These are phyloP conservation scores for Caenorhabditis remanei DNA, from an alignment of 1,140 invertebrate species.

Conservation along the genomic window DNA sequence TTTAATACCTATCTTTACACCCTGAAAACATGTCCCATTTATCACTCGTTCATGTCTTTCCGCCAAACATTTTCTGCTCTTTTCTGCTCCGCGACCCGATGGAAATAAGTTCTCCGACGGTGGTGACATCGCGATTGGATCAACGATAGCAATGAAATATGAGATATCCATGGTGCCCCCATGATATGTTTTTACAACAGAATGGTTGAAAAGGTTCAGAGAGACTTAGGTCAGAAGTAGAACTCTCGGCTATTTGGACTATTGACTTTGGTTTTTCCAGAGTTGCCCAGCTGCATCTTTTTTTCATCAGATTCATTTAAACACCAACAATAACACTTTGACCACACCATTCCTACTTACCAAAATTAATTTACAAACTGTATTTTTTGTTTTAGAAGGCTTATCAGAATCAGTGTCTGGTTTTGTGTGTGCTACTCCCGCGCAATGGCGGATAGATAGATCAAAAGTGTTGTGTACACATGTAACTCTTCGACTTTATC, in stretches of 20 bases:
- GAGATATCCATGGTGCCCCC: slow-evolving; percentile 8
- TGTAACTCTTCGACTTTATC: slow-evolving; percentile 47
- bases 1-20: neutral
- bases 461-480: slow-evolving; percentile 55
- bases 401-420: slow-evolving; percentile 46
- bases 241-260: no score
- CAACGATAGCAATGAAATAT: slow-evolving; percentile 12
- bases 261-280: no score
- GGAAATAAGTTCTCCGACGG: neutral
- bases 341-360: no score
- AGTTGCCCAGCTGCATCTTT: no score
- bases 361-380: neutral
- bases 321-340: no score
- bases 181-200: slow-evolving; percentile 32
- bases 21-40: neutral
- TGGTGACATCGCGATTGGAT: slow-evolving; percentile 1
- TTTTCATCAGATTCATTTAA: no score
- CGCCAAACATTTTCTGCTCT: neutral
- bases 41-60: neutral
- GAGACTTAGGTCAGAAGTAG: neutral
- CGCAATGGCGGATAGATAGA: slow-evolving; percentile 50
- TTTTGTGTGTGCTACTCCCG: slow-evolving; percentile 21
- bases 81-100: neutral
- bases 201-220: neutral
- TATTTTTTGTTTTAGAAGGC: neutral